A percentile compares a stretch with the other conserved stretches of the same genome.
phyloP scores from a whole-genome alignment of 2,888 invertebrate genomes.

The Pollenia labialis region DNA sequence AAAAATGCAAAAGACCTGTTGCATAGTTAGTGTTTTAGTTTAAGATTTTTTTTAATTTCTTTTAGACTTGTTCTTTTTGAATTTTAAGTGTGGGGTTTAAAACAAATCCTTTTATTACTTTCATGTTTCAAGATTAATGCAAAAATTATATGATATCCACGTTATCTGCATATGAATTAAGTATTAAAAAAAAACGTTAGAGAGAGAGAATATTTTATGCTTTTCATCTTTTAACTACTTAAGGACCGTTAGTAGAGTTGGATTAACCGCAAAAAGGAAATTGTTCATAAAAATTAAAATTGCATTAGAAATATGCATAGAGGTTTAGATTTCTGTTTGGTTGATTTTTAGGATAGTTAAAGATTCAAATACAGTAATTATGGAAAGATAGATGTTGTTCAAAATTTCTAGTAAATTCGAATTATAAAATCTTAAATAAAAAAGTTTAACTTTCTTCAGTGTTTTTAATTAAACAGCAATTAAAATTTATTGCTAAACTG shows the following conservation, averaged over 20 bases:
- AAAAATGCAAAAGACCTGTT: slow-evolving; percentile 61
- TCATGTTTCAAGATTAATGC: slow-evolving; percentile 65
- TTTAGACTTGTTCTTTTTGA: slow-evolving; percentile 1
- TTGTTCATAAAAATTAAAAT: slow-evolving; percentile 59
- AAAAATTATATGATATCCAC: slow-evolving; percentile 64
- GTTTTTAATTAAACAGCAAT: slow-evolving; percentile 1
- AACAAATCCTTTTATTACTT: slow-evolving; percentile 67
- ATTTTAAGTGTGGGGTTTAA: slow-evolving; percentile 65
- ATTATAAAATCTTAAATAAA: too few relatives aligned
- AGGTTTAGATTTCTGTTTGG: background rate
- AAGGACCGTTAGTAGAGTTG: slow-evolving; percentile 53
- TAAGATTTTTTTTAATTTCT: background rate
- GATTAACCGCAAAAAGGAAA: slow-evolving; percentile 48
- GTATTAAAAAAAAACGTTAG: slow-evolving; percentile 5
- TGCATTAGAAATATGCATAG: slow-evolving; percentile 32
- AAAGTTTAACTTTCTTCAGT: too few relatives aligned
- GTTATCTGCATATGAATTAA: slow-evolving; percentile 56
- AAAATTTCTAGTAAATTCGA: too few relatives aligned
- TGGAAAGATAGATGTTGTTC: too few relatives aligned
- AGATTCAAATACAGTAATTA: too few relatives aligned
- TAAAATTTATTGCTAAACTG: background rate
- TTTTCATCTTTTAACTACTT: slow-evolving; percentile 35
- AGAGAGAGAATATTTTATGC: background rate
- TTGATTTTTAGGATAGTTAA: background rate
- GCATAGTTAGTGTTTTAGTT: slow-evolving; percentile 35